Evolutionary conservation across 2,888 invertebrate species (phyloP).

Genomic region (Bombylius major): DNA sequence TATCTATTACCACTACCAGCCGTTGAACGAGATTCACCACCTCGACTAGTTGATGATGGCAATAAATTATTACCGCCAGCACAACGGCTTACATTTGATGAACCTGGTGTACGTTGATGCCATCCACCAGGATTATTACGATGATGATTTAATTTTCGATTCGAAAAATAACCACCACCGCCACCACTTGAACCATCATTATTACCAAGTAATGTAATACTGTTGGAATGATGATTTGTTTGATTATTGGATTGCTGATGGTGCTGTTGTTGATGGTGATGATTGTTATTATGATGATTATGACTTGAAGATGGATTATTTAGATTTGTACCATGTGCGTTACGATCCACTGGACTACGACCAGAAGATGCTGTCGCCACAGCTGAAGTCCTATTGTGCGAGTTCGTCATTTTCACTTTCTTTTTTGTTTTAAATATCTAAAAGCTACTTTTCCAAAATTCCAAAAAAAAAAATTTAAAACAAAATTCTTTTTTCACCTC

Average conservation of each 20-base stretch:
- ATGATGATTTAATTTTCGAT: conserved; percentile 21
- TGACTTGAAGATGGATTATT: conserved; percentile 1
- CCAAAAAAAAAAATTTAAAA: too few relatives aligned
- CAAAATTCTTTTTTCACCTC: too few relatives aligned
- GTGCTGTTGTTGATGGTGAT: conserved; percentile 4
- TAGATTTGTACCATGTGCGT: conserved; percentile 13
- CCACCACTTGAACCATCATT: conserved; percentile 9
- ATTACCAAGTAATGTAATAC: conserved; percentile 2
- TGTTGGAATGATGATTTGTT: conserved; percentile 1
- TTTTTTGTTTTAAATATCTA: not conserved
- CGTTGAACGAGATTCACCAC: conserved; percentile 3
- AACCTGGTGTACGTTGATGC: conserved; percentile 17
- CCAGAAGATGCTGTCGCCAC: conserved; percentile 1
- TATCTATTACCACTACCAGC: not conserved
- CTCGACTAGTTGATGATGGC: conserved; percentile 2
- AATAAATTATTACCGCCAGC: conserved; percentile 9
- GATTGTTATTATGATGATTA: not conserved
- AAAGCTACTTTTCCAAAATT: not conserved
- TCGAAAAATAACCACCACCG: conserved; percentile 21
- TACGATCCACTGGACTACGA: conserved; percentile 12
- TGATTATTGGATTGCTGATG: not conserved
- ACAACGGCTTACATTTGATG: conserved; percentile 5
- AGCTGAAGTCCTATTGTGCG: conserved; percentile 28
- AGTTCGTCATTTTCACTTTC: conserved; percentile 30
- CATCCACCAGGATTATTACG: conserved; percentile 18